Conservation (phyloP, 2,113 vertebrate species). For the Scomber scombrus region DNA sequence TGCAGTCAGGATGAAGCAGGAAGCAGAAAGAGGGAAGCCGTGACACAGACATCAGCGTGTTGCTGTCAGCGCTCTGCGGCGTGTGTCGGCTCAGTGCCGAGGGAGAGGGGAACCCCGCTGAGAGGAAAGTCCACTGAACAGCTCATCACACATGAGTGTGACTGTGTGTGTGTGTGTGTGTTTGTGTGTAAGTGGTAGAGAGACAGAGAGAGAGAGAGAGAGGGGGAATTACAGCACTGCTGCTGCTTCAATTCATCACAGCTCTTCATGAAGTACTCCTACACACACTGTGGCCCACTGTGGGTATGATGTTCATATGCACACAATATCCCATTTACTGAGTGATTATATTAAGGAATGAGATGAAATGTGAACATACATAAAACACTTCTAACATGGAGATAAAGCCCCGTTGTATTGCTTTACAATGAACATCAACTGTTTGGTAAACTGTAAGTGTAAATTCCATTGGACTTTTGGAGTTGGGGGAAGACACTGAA, state of each 20-base stretch:
- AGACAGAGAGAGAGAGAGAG: background rate
- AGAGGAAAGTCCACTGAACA: conserved; percentile 67
- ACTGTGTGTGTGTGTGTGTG: conserved; percentile 33
- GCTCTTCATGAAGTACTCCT: conserved; percentile 33
- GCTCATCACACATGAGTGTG: conserved; percentile 38
- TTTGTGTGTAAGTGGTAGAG: background rate
- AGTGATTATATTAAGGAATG: background rate
- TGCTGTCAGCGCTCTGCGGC: conserved; percentile 53
- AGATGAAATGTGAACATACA: background rate
- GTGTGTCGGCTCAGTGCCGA: conserved; percentile 48
- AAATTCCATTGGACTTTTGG: no score
- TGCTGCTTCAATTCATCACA: conserved; percentile 36
- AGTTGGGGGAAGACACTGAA: background rate
- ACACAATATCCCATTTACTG: background rate
- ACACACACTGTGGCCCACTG: conserved; percentile 24
- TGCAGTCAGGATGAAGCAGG: conserved; percentile 30
- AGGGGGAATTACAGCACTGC: conserved; percentile 14
- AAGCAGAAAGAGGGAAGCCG: conserved; percentile 27
- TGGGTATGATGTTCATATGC: background rate
- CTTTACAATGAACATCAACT: background rate
- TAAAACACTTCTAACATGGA: background rate
- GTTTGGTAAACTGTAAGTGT: background rate
- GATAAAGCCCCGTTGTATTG: no score
- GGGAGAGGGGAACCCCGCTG: conserved; percentile 58
- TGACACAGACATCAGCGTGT: conserved; percentile 64